phyloP scores from a whole-genome alignment of 2,113 vertebrate genomes.

The Empidonax alnorum region DNA sequence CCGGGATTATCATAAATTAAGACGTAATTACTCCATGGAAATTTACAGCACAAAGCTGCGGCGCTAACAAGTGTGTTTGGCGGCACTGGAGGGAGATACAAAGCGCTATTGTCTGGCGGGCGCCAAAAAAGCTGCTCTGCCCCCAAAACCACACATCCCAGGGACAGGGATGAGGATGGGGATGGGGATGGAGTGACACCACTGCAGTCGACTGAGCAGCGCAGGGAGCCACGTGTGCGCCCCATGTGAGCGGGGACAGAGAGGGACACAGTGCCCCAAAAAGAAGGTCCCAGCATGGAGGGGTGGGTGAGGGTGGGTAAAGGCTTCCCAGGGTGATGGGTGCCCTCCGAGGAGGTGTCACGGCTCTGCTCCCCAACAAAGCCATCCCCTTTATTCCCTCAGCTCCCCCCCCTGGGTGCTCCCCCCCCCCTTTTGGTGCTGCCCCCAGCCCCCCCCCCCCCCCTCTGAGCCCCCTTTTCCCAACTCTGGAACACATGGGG shows the following conservation, averaged over 20 bases:
- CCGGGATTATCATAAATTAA: constrained; percentile 79
- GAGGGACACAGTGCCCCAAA: neutral
- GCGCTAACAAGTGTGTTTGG: constrained; percentile 67
- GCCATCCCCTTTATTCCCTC: neutral
- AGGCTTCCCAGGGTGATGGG: neutral
- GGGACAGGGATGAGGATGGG: neutral
- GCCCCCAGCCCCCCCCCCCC: neutral
- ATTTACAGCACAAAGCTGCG: constrained; percentile 74
- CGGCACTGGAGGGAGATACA: constrained; percentile 54
- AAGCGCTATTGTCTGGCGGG: constrained; percentile 63
- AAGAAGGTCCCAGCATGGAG: neutral
- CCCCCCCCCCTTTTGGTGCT: neutral
- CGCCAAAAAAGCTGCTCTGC: constrained; percentile 43
- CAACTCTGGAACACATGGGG: rapidly evolving
- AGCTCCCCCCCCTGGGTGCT: neutral
- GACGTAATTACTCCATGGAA: constrained; percentile 73
- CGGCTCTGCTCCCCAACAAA: neutral
- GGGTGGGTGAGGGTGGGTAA: neutral
- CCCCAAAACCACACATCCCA: neutral
- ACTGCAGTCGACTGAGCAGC: rapidly evolving
- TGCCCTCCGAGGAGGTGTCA: neutral
- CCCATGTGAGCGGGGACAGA: neutral
- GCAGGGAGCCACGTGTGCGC: rapidly evolving
- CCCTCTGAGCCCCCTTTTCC: neutral
- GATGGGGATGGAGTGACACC: neutral